Evolutionary conservation across 1,140 invertebrate genomes (phyloP).

Genomic region (Achatina immaculata): DNA sequence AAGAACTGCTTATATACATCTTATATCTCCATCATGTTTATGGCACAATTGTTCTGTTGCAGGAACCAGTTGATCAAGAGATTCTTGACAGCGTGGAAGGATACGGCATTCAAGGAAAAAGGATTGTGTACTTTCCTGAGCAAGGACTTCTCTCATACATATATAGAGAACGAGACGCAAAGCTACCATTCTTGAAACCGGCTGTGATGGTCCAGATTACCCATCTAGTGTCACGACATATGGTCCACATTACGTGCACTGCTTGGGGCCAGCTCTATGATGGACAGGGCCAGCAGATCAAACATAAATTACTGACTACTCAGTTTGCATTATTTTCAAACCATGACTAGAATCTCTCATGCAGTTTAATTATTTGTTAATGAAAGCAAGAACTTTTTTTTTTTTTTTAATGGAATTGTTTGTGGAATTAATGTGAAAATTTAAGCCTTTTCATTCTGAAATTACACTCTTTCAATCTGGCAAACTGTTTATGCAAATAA

Average conservation of each 20-base stretch:
- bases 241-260: slow-evolving; percentile 18
- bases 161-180: slow-evolving; percentile 9
- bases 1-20: no score
- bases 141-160: not conserved
- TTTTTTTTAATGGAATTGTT: no score
- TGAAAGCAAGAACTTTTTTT: no score
- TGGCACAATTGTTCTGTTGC: no score
- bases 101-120: not conserved
- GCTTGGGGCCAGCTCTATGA: slow-evolving; percentile 18
- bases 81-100: not conserved
- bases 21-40: no score
- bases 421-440: no score
- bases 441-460: no score
- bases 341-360: no score
- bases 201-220: slow-evolving; percentile 18
- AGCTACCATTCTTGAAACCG: slow-evolving; percentile 23
- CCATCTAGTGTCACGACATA: not conserved
- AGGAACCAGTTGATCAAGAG: not conserved
- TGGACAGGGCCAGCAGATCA: not conserved
- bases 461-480: no score
- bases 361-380: no score
- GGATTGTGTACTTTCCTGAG: not conserved
- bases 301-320: slow-evolving; percentile 3
- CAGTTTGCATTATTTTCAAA: slow-evolving; percentile 18
- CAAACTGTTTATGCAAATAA: no score